A percentile compares a stretch with the other conserved stretches of the same genome.
Conservation (phyloP, 64 coral and sea anemone genomes). For the Actinia tenebrosa region DNA sequence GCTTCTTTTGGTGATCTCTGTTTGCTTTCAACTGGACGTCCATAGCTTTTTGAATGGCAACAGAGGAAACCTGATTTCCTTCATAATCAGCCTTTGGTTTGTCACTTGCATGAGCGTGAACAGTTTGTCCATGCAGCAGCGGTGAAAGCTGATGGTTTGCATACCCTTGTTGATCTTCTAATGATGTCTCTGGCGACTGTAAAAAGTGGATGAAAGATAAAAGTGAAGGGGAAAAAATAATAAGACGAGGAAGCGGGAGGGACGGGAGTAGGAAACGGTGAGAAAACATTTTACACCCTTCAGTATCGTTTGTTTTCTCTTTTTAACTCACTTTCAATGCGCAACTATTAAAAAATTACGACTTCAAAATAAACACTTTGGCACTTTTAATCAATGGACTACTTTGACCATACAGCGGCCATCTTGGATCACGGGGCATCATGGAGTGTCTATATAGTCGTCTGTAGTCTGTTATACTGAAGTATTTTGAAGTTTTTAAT, state of each 20-base stretch:
- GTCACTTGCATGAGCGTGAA: constrained; percentile 86
- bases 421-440: no score
- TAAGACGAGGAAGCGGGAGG: no score
- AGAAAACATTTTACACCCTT: not conserved
- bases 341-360: no score
- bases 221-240: no score
- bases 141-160: constrained; percentile 46
- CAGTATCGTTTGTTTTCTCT: no score
- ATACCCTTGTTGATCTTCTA: constrained; percentile 10
- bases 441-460: no score
- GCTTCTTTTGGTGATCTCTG: constrained; percentile 66
- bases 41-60: constrained; percentile 18
- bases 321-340: no score
- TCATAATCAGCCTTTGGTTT: constrained; percentile 37
- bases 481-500: no score
- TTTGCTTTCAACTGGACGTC: constrained; percentile 69
- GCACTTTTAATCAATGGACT: no score
- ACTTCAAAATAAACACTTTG: no score
- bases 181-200: constrained; percentile 34
- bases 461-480: no score
- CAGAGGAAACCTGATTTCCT: not conserved
- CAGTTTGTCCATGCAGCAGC: constrained; percentile 64
- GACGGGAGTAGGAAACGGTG: not conserved
- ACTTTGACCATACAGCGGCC: no score
- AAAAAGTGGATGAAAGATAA: constrained; percentile 29